Percentiles rank a stretch among this genome's conserved stretches.
phyloP scores from a whole-genome alignment of 2,888 invertebrate species.

The Crepidodera aurea region DNA sequence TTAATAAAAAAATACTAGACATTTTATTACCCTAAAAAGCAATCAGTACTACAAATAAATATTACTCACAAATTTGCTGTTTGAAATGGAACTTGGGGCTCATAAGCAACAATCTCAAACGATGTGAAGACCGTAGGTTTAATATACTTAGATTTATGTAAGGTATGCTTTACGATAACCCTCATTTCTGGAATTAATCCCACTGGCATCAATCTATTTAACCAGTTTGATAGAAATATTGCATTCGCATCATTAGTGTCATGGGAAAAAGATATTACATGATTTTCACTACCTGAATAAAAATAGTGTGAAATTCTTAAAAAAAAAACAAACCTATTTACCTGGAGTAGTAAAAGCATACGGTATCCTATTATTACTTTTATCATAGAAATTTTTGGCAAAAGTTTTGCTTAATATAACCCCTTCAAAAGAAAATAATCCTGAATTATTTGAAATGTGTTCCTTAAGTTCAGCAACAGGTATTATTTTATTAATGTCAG shows the following conservation, averaged over 20 bases:
- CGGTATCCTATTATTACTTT: slow-evolving; percentile 18
- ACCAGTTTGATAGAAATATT: slow-evolving; percentile 41
- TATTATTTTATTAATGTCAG: slow-evolving; percentile 4
- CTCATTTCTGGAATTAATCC: slow-evolving; percentile 43
- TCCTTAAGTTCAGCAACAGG: slow-evolving; percentile 29
- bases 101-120: slow-evolving; percentile 42
- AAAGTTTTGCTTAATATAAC: slow-evolving; percentile 36
- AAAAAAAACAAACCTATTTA: no score
- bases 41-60: background rate
- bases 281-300: slow-evolving; percentile 10
- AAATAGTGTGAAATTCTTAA: no score
- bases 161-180: slow-evolving; percentile 38
- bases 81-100: slow-evolving; percentile 37
- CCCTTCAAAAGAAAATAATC: slow-evolving; percentile 37
- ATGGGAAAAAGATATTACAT: slow-evolving; percentile 29
- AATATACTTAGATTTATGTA: slow-evolving; percentile 41
- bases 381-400: slow-evolving; percentile 30
- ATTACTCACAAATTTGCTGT: slow-evolving; percentile 46
- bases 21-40: no score
- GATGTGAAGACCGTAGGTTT: slow-evolving; percentile 42
- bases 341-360: slow-evolving; percentile 44
- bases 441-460: slow-evolving; percentile 17
- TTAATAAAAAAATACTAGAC: no score
- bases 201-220: slow-evolving; percentile 41
- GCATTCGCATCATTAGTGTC: slow-evolving; percentile 21